Percentiles rank a stretch among this genome's conserved stretches.
Conservation (phyloP, 2,797 vertebrate genomes). For the Enteromius paludinosus region DNA sequence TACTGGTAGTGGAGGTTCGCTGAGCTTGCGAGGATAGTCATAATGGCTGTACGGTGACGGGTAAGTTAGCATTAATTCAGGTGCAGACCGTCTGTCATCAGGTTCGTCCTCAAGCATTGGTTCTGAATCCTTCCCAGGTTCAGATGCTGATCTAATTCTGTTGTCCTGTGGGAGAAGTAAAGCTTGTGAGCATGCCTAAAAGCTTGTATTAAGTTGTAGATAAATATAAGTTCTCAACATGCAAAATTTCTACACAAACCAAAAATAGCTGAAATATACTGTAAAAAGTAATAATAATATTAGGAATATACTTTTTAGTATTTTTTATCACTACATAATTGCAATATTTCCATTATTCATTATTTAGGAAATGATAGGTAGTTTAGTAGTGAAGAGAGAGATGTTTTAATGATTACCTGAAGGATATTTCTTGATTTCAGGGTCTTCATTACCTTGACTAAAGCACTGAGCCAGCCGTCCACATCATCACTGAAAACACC, state of each 20-base stretch:
- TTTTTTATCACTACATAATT: background rate
- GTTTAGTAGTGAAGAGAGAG: background rate
- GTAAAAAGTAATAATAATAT: background rate
- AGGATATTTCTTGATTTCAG: background rate
- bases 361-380: background rate
- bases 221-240: background rate
- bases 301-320: too few relatives aligned
- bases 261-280: background rate
- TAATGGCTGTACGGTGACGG: background rate
- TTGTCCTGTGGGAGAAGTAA: conserved; percentile 12
- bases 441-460: conserved; percentile 66
- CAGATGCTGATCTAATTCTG: conserved; percentile 47
- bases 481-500: conserved; percentile 66
- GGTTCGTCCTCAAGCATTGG: background rate
- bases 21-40: conserved; percentile 31
- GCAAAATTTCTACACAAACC: background rate
- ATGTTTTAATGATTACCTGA: conserved; percentile 9
- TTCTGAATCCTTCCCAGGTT: background rate
- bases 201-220: background rate
- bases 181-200: background rate
- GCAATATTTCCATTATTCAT: background rate
- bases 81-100: background rate
- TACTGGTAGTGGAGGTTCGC: background rate
- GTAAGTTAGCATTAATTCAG: background rate
- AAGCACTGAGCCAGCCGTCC: conserved; percentile 70